Evolutionary conservation across 2,113 vertebrate species (phyloP), one percentile per base, ranked within the genome.

Genomic region (Nibea coibor): DNA sequence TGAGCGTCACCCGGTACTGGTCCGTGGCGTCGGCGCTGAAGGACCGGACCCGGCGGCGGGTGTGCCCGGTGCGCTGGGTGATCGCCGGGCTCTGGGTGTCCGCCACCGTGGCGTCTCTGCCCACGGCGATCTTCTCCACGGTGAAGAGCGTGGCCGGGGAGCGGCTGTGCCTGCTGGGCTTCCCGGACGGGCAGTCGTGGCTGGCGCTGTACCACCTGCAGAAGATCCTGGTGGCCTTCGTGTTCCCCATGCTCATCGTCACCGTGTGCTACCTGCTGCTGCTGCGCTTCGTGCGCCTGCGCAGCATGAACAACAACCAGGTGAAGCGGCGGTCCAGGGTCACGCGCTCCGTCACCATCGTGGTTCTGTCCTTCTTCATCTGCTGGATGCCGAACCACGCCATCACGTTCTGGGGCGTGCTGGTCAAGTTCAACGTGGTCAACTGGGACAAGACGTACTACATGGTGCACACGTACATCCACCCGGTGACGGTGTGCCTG

Each of bases 361-460:
- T 99, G 3, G 97, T 98, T 1, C 90, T 98, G 0, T 96, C 96
- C 4, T 99, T 99, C 93, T 98, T 99, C 89, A 77, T 98, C 75
- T 98, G 97, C 78, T 99, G 97, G 97, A 95, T 99, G 83, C 97
- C 97, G 47, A 97, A 98, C 91, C 97, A 99, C 88, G 96, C 96
- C 0, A 95, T 98, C 76, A 98, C 97, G 22, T 88, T 95, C 0
- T 99, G 97, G 97, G 96, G 97, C 20, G 94, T 98, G 39, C 92
- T 98, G 82, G 96, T 98, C 69, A 98, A 98, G 76, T 94, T 99
- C 77, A 97, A 98, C 7, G 89, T 93, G 0, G 94, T 97, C 24
- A 94, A 95, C 81, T 98, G 97, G 94, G 96, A 96, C 56, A 92
- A 92, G 0, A 94, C 93, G 4, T 99, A 96, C 86, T 98, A 97